Percentiles rank a stretch among this genome's conserved stretches.
Conservation (phyloP, 2,888 invertebrate species). For the Adineta ricciae region DNA sequence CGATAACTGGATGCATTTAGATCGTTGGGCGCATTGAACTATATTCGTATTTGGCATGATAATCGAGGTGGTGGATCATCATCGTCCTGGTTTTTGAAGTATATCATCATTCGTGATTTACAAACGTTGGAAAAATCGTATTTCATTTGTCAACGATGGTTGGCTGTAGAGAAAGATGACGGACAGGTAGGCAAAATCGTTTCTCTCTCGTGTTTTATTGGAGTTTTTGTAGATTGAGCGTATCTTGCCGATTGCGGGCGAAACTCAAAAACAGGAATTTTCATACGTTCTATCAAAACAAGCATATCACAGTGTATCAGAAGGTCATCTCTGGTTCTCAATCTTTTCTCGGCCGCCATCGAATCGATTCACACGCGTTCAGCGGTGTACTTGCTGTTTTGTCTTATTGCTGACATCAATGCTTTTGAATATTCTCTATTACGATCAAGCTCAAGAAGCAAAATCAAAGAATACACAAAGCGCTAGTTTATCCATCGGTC, state of each 20-base stretch:
- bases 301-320: conserved; percentile 48
- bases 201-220: conserved; percentile 41
- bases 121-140: conserved; percentile 51
- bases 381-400: no score
- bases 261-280: conserved; percentile 51
- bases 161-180: conserved; percentile 53
- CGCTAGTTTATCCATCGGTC: not conserved
- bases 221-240: no score
- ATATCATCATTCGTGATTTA: conserved; percentile 50
- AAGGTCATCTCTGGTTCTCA: conserved; percentile 54
- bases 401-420: conserved; percentile 50
- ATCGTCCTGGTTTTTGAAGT: conserved; percentile 52
- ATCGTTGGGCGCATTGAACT: not conserved
- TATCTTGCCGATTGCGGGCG: conserved; percentile 46
- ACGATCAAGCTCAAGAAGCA: conserved; percentile 36
- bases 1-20: no score
- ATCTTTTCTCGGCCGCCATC: conserved; percentile 50
- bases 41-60: conserved; percentile 53
- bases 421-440: conserved; percentile 55
- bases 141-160: conserved; percentile 52
- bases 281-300: conserved; percentile 50
- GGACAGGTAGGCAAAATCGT: conserved; percentile 50
- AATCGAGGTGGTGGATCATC: conserved; percentile 48
- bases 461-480: not conserved
- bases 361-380: no score